These are phyloP conservation scores for Apis dorsata DNA, from an alignment of 1,140 invertebrate genomes.

Conservation along the genomic window DNA sequence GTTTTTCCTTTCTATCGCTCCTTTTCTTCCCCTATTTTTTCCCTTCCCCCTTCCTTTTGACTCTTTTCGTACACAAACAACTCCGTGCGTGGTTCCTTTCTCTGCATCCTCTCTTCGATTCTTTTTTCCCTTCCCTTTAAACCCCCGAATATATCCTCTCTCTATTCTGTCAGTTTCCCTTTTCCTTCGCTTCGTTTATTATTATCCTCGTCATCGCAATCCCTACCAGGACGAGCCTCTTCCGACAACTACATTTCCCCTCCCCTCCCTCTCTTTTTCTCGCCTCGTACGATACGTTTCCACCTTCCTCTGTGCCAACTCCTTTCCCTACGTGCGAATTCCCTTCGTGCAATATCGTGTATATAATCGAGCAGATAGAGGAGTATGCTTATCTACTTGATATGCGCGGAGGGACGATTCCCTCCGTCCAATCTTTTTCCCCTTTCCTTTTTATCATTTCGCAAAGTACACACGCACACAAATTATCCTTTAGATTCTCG, in stretches of 20 bases:
- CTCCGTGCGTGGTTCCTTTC: background rate
- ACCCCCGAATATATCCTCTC: background rate
- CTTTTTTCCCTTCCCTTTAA: background rate
- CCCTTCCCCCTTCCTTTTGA: too few relatives aligned
- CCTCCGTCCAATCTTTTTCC: too few relatives aligned
- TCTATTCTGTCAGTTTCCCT: background rate
- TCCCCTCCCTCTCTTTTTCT: background rate
- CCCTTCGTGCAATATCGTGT: too few relatives aligned
- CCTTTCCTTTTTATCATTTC: too few relatives aligned
- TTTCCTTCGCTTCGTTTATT: background rate
- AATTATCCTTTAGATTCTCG: too few relatives aligned
- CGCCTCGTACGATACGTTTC: background rate
- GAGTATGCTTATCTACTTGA: too few relatives aligned
- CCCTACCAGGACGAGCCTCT: background rate
- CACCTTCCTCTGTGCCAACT: background rate
- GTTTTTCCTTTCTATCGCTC: background rate
- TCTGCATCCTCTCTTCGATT: background rate
- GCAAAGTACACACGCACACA: too few relatives aligned
- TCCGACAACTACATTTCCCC: background rate
- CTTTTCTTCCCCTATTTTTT: background rate
- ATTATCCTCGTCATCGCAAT: background rate
- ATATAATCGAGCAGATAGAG: too few relatives aligned
- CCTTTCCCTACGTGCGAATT: too few relatives aligned
- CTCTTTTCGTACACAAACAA: background rate
- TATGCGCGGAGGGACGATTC: too few relatives aligned